Evolutionary conservation across 2,888 invertebrate genomes (phyloP), one percentile per base, ranked within the genome.

Genomic region (Lypha dubia): DNA sequence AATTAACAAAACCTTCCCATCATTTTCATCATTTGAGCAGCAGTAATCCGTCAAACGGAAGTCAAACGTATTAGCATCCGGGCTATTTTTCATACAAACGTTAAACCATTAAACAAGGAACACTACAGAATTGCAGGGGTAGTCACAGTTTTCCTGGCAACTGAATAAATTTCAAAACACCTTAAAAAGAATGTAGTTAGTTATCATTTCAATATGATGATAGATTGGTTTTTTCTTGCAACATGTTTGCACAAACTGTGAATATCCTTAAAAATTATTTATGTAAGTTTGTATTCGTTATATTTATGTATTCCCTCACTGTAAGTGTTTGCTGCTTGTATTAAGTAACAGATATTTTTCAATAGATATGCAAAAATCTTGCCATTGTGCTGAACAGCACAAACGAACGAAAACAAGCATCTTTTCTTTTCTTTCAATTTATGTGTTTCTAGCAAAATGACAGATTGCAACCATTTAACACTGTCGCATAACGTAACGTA

Each of bases 41-140:
- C 74, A 84, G 91, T 90, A 90, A 90, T 90, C 91, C 90, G 90
- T 90, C 90, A 90, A 84, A 89, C 90, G 91, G 91, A 91, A 90
- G 90, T 91, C 90, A 91, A 90, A 90, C 90, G 90, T 90, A 91
- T 90, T 90, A 91, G 91, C 89, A 91, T 90, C 90, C 90, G 89
- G 85, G 89, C 90, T 88, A 90, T 91, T 91, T 90, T 91, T 90
- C 90, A 90, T 89, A 88, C 89, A 90, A 90, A 90, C 90, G 89
- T 89, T 88, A 85, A 87, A 87, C 86, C 75, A 79, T 79, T 79
- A 88, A 67, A 87, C 88, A 86, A 84, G 87, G 35, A 49, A 75
- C 53, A 68, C 62, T 24, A 0, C 32, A n/a, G 9, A 13, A 77
- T 20, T 67, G n/a, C n/a, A 41, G 28, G 73, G 71, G 0, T 5